Conservation (phyloP, 2,113 vertebrate genomes). For the Rhodinocichla rosea region DNA sequence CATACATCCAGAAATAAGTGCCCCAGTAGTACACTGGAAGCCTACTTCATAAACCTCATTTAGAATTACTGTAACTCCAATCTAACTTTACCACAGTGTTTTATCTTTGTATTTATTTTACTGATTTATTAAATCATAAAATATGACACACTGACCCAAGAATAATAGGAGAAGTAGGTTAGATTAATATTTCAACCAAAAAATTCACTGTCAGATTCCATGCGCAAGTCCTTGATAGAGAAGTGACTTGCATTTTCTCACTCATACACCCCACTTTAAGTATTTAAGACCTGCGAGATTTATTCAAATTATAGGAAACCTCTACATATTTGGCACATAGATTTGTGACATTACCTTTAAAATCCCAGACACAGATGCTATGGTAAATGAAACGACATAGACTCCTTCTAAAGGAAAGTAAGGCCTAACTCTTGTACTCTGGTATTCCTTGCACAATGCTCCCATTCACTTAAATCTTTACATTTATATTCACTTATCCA, state of each 20-base stretch:
- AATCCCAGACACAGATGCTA: not conserved
- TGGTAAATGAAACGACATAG: not conserved
- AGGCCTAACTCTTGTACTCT: not conserved
- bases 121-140: not conserved
- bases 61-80: not conserved
- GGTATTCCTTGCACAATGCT: not conserved
- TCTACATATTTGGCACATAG: not conserved
- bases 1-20: not conserved
- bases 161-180: not conserved
- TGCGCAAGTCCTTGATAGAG: not conserved
- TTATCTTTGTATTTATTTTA: not conserved
- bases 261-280: not conserved
- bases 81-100: not conserved
- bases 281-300: not conserved
- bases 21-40: not conserved
- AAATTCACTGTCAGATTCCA: not conserved
- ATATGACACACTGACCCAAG: not conserved
- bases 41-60: not conserved
- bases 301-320: not conserved
- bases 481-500: not conserved
- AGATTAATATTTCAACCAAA: not conserved
- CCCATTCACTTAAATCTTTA: not conserved
- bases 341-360: not conserved
- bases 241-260: not conserved
- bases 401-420: not conserved